Conservation (phyloP, 2,113 vertebrate genomes). For the Osmerus mordax region DNA sequence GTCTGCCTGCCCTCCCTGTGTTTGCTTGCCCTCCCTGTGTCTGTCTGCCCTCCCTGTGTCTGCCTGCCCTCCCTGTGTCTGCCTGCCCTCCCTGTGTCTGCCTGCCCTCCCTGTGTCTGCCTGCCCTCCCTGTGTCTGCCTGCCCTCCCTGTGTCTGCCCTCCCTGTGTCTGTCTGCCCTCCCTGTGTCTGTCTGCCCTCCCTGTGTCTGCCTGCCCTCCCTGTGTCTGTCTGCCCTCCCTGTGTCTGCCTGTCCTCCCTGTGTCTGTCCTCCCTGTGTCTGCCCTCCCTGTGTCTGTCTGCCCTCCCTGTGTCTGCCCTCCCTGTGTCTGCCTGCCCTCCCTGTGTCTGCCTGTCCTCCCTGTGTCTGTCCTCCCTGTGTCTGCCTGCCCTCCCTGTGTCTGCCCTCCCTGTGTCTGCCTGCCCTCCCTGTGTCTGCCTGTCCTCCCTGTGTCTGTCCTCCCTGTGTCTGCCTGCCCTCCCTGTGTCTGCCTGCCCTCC, state of each 20-base stretch:
- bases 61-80: too few species aligned
- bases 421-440: neutral
- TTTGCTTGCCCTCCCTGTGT: too few species aligned
- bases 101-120: too few species aligned
- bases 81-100: too few species aligned
- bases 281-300: neutral
- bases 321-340: neutral
- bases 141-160: too few species aligned
- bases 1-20: too few species aligned
- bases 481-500: neutral
- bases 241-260: constrained; percentile 14
- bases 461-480: neutral
- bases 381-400: neutral
- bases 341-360: neutral
- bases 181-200: too few species aligned
- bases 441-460: neutral
- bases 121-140: too few species aligned
- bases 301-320: neutral
- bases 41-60: too few species aligned
- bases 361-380: neutral
- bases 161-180: too few species aligned
- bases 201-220: too few species aligned
- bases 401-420: neutral
- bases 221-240: neutral
- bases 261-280: neutral